These are phyloP conservation scores for Baryphthengus martii DNA, from an alignment of 2,113 vertebrate genomes.

Conservation along the genomic window DNA sequence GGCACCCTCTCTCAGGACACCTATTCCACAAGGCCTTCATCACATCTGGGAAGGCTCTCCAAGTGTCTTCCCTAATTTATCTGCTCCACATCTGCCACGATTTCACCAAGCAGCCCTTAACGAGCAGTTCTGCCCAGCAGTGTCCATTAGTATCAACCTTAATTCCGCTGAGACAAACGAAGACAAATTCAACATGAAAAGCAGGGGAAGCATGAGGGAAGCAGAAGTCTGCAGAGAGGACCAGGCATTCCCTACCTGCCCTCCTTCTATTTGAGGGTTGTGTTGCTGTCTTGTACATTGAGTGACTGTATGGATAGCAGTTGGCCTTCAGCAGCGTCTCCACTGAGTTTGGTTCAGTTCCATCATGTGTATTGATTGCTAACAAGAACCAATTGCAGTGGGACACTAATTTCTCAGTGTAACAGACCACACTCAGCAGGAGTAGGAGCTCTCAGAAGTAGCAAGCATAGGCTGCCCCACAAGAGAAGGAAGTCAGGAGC, in stretches of 20 bases:
- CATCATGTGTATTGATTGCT: neutral
- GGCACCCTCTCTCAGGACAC: neutral
- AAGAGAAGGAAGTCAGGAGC: neutral
- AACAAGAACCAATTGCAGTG: neutral
- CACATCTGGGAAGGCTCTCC: neutral
- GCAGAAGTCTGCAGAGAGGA: neutral
- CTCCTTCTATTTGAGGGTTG: neutral
- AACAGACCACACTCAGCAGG: neutral
- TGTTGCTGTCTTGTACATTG: neutral
- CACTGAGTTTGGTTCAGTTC: neutral
- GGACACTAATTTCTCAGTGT: neutral
- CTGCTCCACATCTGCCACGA: neutral
- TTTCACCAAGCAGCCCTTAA: neutral
- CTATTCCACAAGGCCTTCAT: neutral
- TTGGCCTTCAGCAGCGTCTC: neutral
- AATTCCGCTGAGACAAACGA: neutral
- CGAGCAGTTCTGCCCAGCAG: neutral
- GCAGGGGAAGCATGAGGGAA: neutral
- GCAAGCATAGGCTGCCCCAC: neutral
- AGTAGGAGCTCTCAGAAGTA: neutral
- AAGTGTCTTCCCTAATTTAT: neutral
- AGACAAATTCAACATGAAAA: neutral
- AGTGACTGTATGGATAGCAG: neutral
- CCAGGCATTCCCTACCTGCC: neutral
- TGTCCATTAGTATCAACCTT: neutral